phyloP scores from a whole-genome alignment of 1,140 invertebrate species.

The Microplitis demolitor region DNA sequence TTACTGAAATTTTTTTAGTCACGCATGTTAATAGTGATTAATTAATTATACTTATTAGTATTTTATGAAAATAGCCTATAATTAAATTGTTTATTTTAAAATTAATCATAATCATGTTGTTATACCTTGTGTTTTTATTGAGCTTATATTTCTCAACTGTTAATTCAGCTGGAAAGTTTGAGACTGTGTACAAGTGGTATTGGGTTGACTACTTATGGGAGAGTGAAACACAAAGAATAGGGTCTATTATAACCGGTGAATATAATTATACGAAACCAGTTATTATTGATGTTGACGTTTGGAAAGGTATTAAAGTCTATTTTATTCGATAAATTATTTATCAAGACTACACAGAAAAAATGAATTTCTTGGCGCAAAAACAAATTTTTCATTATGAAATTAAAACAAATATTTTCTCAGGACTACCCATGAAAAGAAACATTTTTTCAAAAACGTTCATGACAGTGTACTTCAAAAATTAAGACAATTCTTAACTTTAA shows the following conservation, averaged over 20 bases:
- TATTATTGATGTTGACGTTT: conserved; percentile 36
- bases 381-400: no score
- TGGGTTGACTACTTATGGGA: conserved; percentile 36
- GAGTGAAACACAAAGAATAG: conserved; percentile 14
- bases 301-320: neutral
- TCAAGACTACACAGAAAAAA: neutral
- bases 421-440: no score
- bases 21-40: no score
- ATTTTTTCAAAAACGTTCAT: no score
- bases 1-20: no score
- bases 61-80: no score
- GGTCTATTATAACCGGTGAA: conserved; percentile 61
- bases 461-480: no score
- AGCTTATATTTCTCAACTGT: conserved; percentile 5
- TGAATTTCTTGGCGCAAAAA: no score
- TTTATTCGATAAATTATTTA: neutral
- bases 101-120: conserved; percentile 13
- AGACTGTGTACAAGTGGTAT: conserved; percentile 32
- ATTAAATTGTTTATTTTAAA: no score
- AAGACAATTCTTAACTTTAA: no score
- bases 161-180: conserved; percentile 11
- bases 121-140: conserved; percentile 8
- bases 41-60: no score
- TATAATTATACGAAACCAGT: conserved; percentile 51
- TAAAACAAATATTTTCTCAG: no score